phyloP scores from a whole-genome alignment of 2,888 invertebrate genomes.

The Ophion ventricosus region DNA sequence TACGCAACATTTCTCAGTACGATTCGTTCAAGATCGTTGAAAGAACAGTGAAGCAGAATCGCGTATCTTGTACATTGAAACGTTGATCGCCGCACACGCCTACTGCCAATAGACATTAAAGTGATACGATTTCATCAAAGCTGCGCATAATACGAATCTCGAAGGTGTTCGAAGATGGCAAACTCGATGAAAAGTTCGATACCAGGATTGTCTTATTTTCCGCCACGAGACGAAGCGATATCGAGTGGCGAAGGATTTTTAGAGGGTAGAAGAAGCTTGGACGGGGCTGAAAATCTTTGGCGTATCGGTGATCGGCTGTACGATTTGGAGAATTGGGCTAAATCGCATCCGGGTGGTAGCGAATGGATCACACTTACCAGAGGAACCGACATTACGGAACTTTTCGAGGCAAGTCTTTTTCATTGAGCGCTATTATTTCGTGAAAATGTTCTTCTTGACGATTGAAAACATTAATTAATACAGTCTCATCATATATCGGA shows the following conservation, averaged over 20 bases:
- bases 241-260: constrained; percentile 86
- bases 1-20: neutral
- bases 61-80: too few species aligned
- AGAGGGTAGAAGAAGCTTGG: constrained; percentile 87
- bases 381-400: constrained; percentile 92
- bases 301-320: constrained; percentile 91
- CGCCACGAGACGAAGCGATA: constrained; percentile 82
- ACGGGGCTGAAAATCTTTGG: constrained; percentile 92
- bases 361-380: constrained; percentile 90
- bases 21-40: neutral
- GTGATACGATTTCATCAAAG: too few species aligned
- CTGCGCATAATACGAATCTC: neutral
- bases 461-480: neutral
- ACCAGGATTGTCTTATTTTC: constrained; percentile 83
- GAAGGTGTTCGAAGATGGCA: constrained; percentile 40
- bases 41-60: too few species aligned
- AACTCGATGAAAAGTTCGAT: constrained; percentile 83
- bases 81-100: neutral
- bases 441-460: too few species aligned
- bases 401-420: constrained; percentile 86
- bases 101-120: too few species aligned
- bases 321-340: constrained; percentile 91
- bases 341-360: constrained; percentile 93
- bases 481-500: constrained; percentile 87
- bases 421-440: too few species aligned